Evolutionary conservation across 2,113 vertebrate species (phyloP), one percentile per base, ranked within the genome.

Genomic region (Cyanoderma ruficeps): DNA sequence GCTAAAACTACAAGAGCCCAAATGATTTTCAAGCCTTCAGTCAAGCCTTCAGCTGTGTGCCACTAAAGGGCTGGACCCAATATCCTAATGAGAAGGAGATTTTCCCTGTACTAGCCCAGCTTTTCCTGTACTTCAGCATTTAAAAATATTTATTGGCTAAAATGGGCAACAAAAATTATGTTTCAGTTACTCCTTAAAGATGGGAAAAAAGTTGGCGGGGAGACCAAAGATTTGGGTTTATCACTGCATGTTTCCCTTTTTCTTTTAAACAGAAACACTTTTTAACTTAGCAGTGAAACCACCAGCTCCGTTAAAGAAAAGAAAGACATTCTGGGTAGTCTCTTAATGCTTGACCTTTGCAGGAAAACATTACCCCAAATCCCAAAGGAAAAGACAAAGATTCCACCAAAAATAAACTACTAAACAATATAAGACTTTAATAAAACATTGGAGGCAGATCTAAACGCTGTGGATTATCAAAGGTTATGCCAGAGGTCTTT

Each of bases 401-500:
- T 53, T 92, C 91, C 44, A 96, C 52, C 30, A 52, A 59, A 96
- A 95, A 96, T 82, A 97, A 97, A 85, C 92, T 47, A 57, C 59
- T 75, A 87, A 95, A 96, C 81, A 93, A 87, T 31, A 5, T 93
- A 88, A 96, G 83, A 89, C 76, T 94, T 94, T 87, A 95, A 84
- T 92, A 93, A 76, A 93, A 82, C 83, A 93, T 15, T 56, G 77
- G 75, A 90, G 56, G 86, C 57, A 93, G 85, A 35, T 52, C 67
- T 50, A 74, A 96, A 96, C 1, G 8, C 78, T 75, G n/a, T 11
- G 44, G 87, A 90, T 80, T 89, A 68, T 72, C 93, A 88, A 55
- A 90, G 78, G 83, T 74, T 70, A 91, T 22, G 17, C 57, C 47
- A 55, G 35, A 87, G 41, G 78, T 78, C 63, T 79, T 78, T 52